Conservation (phyloP, 2,888 invertebrate species). For the Chrysopilus asiliformis region DNA sequence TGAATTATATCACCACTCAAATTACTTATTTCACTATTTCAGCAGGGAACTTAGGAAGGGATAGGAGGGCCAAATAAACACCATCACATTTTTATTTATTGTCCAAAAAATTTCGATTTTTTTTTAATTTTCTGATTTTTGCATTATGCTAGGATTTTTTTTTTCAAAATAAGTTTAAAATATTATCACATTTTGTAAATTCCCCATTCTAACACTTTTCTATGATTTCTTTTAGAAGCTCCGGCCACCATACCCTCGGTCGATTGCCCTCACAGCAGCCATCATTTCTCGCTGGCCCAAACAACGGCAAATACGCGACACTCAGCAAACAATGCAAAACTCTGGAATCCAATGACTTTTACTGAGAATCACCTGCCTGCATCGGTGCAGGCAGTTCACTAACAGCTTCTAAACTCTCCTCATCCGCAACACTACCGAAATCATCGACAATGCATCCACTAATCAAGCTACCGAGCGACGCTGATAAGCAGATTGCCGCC, state of each 20-base stretch:
- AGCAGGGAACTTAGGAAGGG: too few relatives aligned
- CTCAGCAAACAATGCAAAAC: constrained; percentile 93
- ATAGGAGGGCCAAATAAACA: too few relatives aligned
- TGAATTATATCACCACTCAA: too few relatives aligned
- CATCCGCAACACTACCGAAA: constrained; percentile 29
- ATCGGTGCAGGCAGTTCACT: constrained; percentile 35
- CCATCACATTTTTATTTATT: too few relatives aligned
- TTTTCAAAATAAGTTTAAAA: too few relatives aligned
- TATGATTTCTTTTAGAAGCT: constrained; percentile 21
- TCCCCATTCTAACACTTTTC: too few relatives aligned
- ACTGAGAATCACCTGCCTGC: constrained; percentile 67
- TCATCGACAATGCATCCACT: constrained; percentile 30
- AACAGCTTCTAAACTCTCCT: constrained; percentile 17
- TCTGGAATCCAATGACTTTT: constrained; percentile 82
- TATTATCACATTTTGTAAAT: too few relatives aligned
- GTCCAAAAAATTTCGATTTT: too few relatives aligned
- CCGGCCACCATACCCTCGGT: constrained; percentile 49
- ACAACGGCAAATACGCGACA: constrained; percentile 84
- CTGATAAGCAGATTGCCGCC: constrained; percentile 22
- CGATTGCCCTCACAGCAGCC: constrained; percentile 45
- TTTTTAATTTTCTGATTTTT: too few relatives aligned
- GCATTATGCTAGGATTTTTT: too few relatives aligned
- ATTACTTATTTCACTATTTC: too few relatives aligned
- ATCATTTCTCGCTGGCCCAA: constrained; percentile 44
- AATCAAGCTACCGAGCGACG: constrained; percentile 27